phyloP scores from a whole-genome alignment of 2,888 invertebrate species.

The Heliconius aoede region DNA sequence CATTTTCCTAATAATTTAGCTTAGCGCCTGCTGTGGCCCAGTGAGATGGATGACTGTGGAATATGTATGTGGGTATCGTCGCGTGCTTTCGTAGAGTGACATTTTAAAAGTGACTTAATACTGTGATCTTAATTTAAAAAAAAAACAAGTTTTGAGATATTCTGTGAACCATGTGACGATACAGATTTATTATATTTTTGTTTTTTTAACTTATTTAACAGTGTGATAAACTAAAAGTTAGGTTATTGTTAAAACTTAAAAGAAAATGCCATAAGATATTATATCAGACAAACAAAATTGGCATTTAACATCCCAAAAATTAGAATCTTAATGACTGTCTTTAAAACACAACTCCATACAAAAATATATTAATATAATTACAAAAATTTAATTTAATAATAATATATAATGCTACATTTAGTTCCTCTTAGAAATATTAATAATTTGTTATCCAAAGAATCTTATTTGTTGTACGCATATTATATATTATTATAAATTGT shows the following conservation, averaged over 20 bases:
- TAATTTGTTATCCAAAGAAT: constrained; percentile 83
- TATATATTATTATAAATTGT: constrained; percentile 76
- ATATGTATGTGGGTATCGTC: constrained; percentile 77
- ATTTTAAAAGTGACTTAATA: constrained; percentile 81
- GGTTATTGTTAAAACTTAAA: constrained; percentile 54
- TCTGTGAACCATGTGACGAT: constrained; percentile 75
- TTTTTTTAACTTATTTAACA: constrained; percentile 76
- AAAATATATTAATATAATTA: constrained; percentile 55
- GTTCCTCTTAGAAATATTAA: constrained; percentile 82
- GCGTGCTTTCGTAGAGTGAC: constrained; percentile 76
- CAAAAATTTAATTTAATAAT: constrained; percentile 53
- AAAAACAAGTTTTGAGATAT: constrained; percentile 77
- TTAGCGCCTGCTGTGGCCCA: constrained; percentile 66
- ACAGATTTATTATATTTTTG: constrained; percentile 61
- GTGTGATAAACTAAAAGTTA: constrained; percentile 71
- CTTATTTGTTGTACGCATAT: constrained; percentile 62
- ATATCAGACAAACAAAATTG: constrained; percentile 73
- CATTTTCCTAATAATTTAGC: constrained; percentile 62
- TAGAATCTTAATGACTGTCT: constrained; percentile 52
- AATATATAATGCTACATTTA: constrained; percentile 69
- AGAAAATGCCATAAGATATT: constrained; percentile 67
- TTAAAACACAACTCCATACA: constrained; percentile 55
- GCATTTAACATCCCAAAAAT: constrained; percentile 71
- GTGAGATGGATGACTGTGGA: constrained; percentile 80
- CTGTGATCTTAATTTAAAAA: constrained; percentile 84